A percentile compares a stretch with the other conserved stretches of the same genome.
Conservation (phyloP, 2,888 invertebrate genomes). For the Cephus nigrinus region DNA sequence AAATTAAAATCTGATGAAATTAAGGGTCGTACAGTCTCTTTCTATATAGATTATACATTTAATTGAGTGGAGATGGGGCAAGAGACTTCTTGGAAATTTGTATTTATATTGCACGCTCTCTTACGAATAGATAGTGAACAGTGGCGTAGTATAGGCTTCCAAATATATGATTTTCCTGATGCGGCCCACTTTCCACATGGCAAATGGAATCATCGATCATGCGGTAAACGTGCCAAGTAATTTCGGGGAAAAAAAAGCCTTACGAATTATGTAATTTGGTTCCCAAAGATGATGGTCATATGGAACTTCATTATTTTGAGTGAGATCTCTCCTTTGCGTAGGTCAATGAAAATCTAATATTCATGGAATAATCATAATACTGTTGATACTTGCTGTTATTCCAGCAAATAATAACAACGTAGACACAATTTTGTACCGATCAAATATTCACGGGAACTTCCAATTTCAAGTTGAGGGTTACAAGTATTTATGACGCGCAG, state of each 20-base stretch:
- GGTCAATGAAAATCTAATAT: no score
- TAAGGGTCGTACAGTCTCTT: background rate
- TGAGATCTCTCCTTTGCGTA: no score
- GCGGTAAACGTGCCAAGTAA: background rate
- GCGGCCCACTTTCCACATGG: background rate
- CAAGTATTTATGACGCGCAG: no score
- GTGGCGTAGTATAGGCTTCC: background rate
- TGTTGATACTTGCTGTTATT: no score
- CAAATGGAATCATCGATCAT: background rate
- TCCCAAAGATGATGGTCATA: no score
- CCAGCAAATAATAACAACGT: no score
- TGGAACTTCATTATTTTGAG: no score
- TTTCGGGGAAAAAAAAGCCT: background rate
- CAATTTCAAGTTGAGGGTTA: no score
- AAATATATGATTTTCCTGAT: background rate
- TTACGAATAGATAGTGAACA: background rate
- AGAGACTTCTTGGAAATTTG: background rate
- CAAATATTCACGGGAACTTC: no score
- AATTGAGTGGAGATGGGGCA: background rate
- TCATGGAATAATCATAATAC: no score
- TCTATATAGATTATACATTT: background rate
- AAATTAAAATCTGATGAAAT: background rate
- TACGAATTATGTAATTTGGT: background rate
- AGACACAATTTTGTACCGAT: no score
- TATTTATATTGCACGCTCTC: background rate